phyloP scores from a whole-genome alignment of 92 coral and sea anemone genomes.

The Palythoa caribaeorum region DNA sequence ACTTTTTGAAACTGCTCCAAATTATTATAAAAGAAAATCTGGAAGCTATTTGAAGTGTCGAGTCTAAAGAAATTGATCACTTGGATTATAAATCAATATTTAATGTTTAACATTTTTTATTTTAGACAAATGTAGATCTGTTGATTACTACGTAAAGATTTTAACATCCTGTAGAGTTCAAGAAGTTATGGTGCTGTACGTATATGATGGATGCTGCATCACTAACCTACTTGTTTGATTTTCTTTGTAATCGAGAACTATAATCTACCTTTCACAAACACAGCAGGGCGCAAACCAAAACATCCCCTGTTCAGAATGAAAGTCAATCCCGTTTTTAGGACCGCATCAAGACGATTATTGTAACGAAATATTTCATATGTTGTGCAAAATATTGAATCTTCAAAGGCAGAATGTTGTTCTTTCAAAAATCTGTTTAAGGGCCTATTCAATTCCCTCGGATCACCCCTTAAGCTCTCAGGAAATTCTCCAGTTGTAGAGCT shows the following conservation, averaged over 20 bases:
- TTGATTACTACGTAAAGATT: background rate
- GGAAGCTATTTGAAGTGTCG: background rate
- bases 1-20: background rate
- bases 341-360: constrained; percentile 3
- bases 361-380: constrained; percentile 18
- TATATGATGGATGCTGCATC: background rate
- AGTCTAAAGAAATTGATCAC: background rate
- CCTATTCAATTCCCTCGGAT: no score
- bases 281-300: constrained; percentile 13
- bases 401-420: background rate
- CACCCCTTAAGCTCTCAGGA: background rate
- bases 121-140: background rate
- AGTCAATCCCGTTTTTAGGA: constrained; percentile 31
- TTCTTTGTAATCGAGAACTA: background rate
- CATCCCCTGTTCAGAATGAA: constrained; percentile 10
- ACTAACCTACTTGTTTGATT: background rate
- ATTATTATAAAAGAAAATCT: background rate
- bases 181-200: background rate
- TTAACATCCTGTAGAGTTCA: background rate
- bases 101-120: background rate
- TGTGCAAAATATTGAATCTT: background rate
- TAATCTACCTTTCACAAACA: constrained; percentile 19
- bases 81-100: background rate
- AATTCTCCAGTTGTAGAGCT: background rate
- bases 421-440: background rate